A percentile compares a stretch with the other conserved stretches of the same genome.
These are phyloP conservation scores for Cephalopterus ornatus DNA, from an alignment of 2,113 vertebrate species.

Conservation along the genomic window DNA sequence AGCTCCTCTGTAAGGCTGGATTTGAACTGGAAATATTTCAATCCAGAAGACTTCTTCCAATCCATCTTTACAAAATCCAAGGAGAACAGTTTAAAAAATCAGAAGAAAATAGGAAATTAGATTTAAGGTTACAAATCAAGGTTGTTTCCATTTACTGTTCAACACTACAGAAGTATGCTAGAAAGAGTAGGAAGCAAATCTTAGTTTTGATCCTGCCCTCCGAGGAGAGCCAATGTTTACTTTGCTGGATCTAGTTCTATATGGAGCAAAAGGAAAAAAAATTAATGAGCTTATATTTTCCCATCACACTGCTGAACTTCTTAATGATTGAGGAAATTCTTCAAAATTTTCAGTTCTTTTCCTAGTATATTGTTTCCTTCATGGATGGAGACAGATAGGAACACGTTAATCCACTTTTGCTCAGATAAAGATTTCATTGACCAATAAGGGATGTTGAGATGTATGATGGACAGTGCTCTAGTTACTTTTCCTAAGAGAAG, in stretches of 20 bases:
- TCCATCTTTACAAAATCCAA: background rate
- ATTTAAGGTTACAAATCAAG: background rate
- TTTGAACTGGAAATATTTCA: background rate
- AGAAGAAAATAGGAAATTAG: background rate
- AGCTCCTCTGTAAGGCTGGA: background rate
- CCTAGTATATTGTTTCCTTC: background rate
- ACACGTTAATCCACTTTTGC: background rate
- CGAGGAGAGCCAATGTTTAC: background rate
- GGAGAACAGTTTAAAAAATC: background rate
- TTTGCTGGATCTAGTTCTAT: background rate
- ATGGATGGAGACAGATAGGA: background rate
- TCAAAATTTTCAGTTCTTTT: background rate
- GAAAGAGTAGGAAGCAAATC: background rate
- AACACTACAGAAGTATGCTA: background rate
- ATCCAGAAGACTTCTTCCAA: background rate
- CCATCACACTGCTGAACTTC: background rate
- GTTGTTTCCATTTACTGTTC: background rate
- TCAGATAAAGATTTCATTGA: background rate
- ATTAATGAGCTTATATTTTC: background rate
- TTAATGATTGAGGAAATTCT: background rate
- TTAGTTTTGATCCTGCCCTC: background rate
- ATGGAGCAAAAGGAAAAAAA: background rate
- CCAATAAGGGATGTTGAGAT: background rate
- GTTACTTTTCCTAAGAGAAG: background rate
- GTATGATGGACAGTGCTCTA: background rate